Evolutionary conservation across 2,888 invertebrate genomes (phyloP).

Genomic region (Dione juno): DNA sequence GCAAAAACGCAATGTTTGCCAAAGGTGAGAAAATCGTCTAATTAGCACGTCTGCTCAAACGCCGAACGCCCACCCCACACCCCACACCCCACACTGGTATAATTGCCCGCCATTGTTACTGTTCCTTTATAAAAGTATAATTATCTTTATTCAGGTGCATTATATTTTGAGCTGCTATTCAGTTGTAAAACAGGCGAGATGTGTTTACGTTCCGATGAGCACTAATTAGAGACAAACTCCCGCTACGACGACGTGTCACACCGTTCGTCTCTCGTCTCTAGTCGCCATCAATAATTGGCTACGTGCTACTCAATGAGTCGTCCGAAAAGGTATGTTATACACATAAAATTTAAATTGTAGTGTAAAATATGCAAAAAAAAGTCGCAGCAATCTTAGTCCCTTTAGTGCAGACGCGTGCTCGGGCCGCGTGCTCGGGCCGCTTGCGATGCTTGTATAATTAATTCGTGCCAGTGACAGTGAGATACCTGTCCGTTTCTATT

Average conservation of each 20-base stretch:
- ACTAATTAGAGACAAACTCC: conserved; percentile 64
- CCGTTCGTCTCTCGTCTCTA: conserved; percentile 48
- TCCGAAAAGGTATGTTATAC: conserved; percentile 28
- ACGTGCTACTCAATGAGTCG: conserved; percentile 44
- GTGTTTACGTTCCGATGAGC: conserved; percentile 75
- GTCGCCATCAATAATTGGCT: conserved; percentile 72
- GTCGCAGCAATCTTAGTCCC: conserved; percentile 54
- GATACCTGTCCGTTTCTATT: conserved; percentile 66
- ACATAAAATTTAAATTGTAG: conserved; percentile 59
- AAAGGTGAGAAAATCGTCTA: conserved; percentile 81
- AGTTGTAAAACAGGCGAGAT: conserved; percentile 67
- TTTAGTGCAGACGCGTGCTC: conserved; percentile 64
- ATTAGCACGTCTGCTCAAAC: conserved; percentile 68
- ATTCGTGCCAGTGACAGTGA: conserved; percentile 66
- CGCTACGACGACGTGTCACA: conserved; percentile 48
- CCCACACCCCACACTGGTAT: conserved; percentile 61
- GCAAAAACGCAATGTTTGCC: conserved; percentile 58
- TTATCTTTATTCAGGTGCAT: conserved; percentile 76
- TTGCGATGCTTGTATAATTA: conserved; percentile 69
- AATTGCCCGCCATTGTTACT: conserved; percentile 66
- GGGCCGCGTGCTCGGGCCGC: conserved; percentile 49
- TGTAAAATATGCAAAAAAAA: conserved; percentile 47
- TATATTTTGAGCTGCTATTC: conserved; percentile 70
- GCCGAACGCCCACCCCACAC: too few relatives aligned
- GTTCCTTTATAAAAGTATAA: conserved; percentile 69